Percentiles rank a stretch among this genome's conserved stretches.
These are phyloP conservation scores for Halichondria panicea DNA, from an alignment of 37 sponge, comb jelly and placozoan genomes.

Conservation along the genomic window DNA sequence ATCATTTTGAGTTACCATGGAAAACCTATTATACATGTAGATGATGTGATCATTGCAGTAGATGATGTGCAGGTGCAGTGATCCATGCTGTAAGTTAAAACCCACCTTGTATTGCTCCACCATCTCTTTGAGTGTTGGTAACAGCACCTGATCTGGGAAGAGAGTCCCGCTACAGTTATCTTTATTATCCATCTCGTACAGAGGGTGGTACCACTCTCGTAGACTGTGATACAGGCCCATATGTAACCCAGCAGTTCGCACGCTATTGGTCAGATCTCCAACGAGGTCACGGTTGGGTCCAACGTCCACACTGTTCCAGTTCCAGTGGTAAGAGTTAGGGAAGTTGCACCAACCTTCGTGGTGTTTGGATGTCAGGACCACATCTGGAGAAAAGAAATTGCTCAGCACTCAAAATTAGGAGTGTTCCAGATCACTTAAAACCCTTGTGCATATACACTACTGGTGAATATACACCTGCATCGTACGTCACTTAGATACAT, in stretches of 20 bases:
- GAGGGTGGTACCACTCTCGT: slow-evolving; percentile 83
- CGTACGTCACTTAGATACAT: no score
- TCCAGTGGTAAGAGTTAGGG: slow-evolving; percentile 65
- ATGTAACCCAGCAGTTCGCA: slow-evolving; percentile 50
- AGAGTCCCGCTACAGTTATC: slow-evolving; percentile 65
- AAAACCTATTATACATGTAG: no score
- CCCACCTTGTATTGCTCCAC: slow-evolving; percentile 57
- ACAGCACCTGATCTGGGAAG: slow-evolving; percentile 60
- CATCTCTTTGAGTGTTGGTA: slow-evolving; percentile 72
- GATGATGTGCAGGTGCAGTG: no score
- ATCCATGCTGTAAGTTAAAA: neutral
- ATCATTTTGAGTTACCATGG: no score
- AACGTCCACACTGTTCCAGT: slow-evolving; percentile 80
- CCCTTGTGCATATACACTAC: no score
- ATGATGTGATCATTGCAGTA: no score
- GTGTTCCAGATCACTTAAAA: no score
- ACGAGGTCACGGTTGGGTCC: slow-evolving; percentile 76
- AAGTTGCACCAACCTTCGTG: slow-evolving; percentile 90
- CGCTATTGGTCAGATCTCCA: slow-evolving; percentile 66
- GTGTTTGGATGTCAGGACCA: slow-evolving; percentile 81
- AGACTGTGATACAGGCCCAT: slow-evolving; percentile 87
- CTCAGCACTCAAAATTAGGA: no score
- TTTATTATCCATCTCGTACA: slow-evolving; percentile 58
- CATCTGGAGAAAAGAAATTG: slow-evolving; percentile 38
- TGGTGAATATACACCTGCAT: no score